Evolutionary conservation across 2,888 invertebrate species (phyloP), one percentile per base, ranked within the genome.

Genomic region (Chloroclystis v-ata): DNA sequence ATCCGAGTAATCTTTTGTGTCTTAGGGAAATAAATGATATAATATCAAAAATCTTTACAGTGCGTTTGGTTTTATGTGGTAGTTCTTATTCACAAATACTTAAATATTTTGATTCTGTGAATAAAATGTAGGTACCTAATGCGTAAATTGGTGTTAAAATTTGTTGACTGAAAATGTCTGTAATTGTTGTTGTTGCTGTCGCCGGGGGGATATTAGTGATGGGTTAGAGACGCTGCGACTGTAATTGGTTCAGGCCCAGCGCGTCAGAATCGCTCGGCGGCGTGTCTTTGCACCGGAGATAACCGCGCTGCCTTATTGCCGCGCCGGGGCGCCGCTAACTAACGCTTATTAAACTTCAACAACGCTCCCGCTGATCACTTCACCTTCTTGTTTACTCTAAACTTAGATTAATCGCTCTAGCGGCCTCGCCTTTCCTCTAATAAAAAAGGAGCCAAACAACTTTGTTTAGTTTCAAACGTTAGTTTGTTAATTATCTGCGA

Each of bases 261-360:
- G 46, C 50, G 16, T 46, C 29, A 42, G 49, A 49, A 46, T 43
- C 42, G 45, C 45, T 47, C 25, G 33, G 42, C 29, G 38, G 39
- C 55, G 45, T 47, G 43, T 63, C 65, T 64, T 65, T 64, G 72
- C 72, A 74, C 82, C 85, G 84, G 84, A 85, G 82, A 84, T 85
- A 78, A 83, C 79, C 69, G 76, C 41, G 16, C 10, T 68, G 70
- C 79, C 77, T 83, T 84, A 82, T 82, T 82, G 82, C 79, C 75
- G 70, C 73, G 75, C 70, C 75, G 68, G 10, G 35, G 67, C 69
- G 63, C 67, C 75, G 78, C 80, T 78, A 82, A 84, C 86, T 82
- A 84, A 80, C 81, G 82, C 82, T 85, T 86, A 87, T 87, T 86
- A 87, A 87, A 87, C 83, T 86, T 82, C 75, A 82, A 83, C 85